Evolutionary conservation across 1,140 invertebrate genomes (phyloP), one percentile per base, ranked within the genome.

Genomic region (Drosophila oshimai): DNA sequence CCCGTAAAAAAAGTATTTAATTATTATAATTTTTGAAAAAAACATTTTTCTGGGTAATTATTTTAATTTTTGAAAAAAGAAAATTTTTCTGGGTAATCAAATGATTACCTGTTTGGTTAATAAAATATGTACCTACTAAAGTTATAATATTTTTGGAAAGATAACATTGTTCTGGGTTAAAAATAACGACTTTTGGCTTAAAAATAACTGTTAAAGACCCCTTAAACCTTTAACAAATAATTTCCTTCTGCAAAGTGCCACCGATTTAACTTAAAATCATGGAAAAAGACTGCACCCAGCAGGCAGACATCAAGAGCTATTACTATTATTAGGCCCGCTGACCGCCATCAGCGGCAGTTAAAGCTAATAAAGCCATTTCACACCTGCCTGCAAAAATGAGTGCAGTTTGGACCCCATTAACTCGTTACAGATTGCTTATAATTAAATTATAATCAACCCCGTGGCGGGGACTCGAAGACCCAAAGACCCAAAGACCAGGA

Each of bases 311-410:
- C 61, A 67, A 26, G 24, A 70, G 33, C 77, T 58, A 81, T 75
- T 73, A 76, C 74, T 78, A 78, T 78, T 78, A 78, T 78, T 78
- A 78, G 61, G 67, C 50, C 41, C 69, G n/a, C 55, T 57, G 22
- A n/a, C 33, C 46, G 47, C 22, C 54, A 34, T 47, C 47, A 34
- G 29, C 22, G 54, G 47, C 33, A 31, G 62, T 50, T 50, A 50
- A 86, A 67, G 75, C 80, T 87, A 86, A 86, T 86, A 84, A 86
- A 86, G 80, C 80, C 76, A 86, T 86, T 86, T 86, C 80, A 86
- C 80, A 86, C 80, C 80, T 86, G 80, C 80, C 80, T 64, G 74
- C 61, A 55, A 84, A 81, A 83, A 75, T 74, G 73, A 75, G 60
- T 78, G 74, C 60, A 53, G 74, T 65, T 72, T 60, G 53, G 47